Evolutionary conservation across 35 echinoderm and acorn worm species (phyloP).

Genomic region (Chiridota heheva): DNA sequence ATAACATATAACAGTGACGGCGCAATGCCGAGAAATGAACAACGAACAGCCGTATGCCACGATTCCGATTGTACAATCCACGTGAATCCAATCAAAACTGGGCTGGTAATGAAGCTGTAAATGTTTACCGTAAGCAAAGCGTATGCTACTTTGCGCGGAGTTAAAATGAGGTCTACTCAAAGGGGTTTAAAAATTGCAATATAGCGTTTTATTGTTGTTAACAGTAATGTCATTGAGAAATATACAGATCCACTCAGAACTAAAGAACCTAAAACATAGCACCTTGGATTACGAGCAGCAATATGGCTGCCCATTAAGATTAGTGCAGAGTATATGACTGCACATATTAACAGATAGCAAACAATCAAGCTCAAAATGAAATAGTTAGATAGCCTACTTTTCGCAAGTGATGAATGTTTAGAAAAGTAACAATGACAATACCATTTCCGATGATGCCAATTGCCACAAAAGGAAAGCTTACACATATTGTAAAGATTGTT

Average conservation of each 20-base stretch:
- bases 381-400: no score
- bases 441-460: no score
- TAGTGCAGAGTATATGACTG: conserved; percentile 5
- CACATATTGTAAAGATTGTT: no score
- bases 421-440: no score
- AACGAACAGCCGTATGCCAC: background rate
- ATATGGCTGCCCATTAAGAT: conserved; percentile 11
- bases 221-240: conserved; percentile 10
- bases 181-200: conserved; percentile 15
- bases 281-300: conserved; percentile 5
- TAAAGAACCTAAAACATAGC: conserved; percentile 17
- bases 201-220: conserved; percentile 18
- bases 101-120: background rate
- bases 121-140: background rate
- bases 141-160: background rate
- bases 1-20: conserved; percentile 10
- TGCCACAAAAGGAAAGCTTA: no score
- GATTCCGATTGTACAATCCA: conserved; percentile 22
- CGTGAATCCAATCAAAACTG: background rate
- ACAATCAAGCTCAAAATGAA: no score
- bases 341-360: no score
- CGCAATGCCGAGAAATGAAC: background rate
- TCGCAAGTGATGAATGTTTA: no score
- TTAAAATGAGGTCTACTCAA: background rate
- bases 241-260: conserved; percentile 1